Evolutionary conservation across 2,113 vertebrate species (phyloP).

Genomic region (pig (Sus scrofa)): DNA sequence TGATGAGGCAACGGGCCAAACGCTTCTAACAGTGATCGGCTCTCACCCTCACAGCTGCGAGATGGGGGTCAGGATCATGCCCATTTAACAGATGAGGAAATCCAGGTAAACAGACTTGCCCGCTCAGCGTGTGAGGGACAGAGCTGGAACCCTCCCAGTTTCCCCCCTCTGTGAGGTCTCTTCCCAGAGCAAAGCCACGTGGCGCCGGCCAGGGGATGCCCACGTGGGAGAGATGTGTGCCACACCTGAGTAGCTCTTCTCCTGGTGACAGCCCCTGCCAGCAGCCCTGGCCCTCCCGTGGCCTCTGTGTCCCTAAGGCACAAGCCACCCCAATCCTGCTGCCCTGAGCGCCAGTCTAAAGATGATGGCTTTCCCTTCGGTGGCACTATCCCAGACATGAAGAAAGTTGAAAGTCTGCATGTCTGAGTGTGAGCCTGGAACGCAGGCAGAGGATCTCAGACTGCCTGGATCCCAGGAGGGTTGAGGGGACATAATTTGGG

Average conservation of each 20-base stretch:
- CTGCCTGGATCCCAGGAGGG: background rate
- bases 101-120: background rate
- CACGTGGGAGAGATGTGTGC: background rate
- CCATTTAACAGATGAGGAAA: background rate
- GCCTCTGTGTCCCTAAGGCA: background rate
- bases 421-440: too few relatives aligned
- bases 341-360: too few relatives aligned
- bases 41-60: background rate
- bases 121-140: background rate
- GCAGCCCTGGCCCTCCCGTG: background rate
- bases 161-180: background rate
- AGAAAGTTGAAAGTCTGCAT: too few relatives aligned
- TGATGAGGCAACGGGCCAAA: too few relatives aligned
- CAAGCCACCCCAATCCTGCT: background rate
- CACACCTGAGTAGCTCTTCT: background rate
- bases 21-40: background rate
- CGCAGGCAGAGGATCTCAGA: background rate
- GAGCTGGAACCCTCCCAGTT: background rate
- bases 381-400: background rate
- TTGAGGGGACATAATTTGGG: too few relatives aligned
- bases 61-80: too few relatives aligned
- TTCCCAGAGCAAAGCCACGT: background rate
- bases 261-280: too few relatives aligned
- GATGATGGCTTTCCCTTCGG: background rate
- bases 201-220: background rate